These are phyloP conservation scores for Adelognathus sp. DNA, from an alignment of 2,888 invertebrate genomes.

Conservation along the genomic window DNA sequence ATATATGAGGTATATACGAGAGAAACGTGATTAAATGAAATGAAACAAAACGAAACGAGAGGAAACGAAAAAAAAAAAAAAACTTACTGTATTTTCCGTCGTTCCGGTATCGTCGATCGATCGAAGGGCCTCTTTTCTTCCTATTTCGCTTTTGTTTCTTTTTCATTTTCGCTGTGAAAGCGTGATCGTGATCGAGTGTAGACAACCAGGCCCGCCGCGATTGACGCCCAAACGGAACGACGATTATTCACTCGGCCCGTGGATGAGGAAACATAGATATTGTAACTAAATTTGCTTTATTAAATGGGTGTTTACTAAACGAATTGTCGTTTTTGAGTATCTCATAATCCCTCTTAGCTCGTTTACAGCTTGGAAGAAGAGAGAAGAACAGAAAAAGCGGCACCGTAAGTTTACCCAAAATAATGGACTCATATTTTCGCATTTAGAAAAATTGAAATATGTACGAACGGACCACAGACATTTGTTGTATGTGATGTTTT, in stretches of 20 bases:
- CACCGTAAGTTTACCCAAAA: neutral
- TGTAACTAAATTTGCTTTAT: slow-evolving; percentile 81
- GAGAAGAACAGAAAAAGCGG: neutral
- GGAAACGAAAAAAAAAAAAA: slow-evolving; percentile 26
- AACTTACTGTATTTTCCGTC: slow-evolving; percentile 47
- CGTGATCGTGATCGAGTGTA: slow-evolving; percentile 41
- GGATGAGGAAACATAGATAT: slow-evolving; percentile 73
- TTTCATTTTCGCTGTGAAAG: slow-evolving; percentile 19
- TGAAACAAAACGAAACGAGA: slow-evolving; percentile 38
- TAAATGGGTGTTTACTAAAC: slow-evolving; percentile 80
- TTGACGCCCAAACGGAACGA: slow-evolving; percentile 49
- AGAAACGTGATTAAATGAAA: slow-evolving; percentile 59
- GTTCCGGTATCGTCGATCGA: slow-evolving; percentile 38
- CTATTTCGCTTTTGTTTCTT: slow-evolving; percentile 9
- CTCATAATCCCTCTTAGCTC: neutral
- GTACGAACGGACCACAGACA: too few species aligned
- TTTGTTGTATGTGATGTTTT: too few species aligned
- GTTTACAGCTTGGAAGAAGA: neutral
- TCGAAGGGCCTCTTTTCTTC: slow-evolving; percentile 16
- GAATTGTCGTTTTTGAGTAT: neutral
- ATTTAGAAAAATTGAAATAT: too few species aligned
- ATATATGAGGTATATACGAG: slow-evolving; percentile 62
- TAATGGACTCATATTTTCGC: too few species aligned
- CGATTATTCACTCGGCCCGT: slow-evolving; percentile 66
- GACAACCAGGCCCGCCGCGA: slow-evolving; percentile 38